Evolutionary conservation across 92 coral and sea anemone genomes (phyloP).

Genomic region (Plumapathes pennacea): DNA sequence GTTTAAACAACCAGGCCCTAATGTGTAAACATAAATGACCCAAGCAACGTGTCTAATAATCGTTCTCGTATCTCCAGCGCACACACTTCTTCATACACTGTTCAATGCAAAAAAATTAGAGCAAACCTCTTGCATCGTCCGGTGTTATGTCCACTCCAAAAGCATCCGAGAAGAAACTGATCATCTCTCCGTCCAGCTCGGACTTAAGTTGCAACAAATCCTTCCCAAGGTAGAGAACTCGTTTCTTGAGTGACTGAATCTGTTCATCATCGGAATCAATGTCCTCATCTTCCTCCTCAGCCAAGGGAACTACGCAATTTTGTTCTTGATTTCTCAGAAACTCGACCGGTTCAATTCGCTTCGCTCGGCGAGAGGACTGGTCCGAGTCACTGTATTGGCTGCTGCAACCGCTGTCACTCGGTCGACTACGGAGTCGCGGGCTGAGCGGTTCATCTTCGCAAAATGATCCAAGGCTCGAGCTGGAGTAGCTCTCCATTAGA

Average conservation of each 20-base stretch:
- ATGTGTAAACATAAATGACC: too few species aligned
- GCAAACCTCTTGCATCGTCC: slow-evolving; percentile 49
- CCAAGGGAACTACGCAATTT: slow-evolving; percentile 64
- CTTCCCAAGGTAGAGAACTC: slow-evolving; percentile 58
- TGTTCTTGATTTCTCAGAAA: slow-evolving; percentile 7
- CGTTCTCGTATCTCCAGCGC: too few species aligned
- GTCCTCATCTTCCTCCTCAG: slow-evolving; percentile 79
- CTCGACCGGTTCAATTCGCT: slow-evolving; percentile 24
- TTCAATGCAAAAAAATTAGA: neutral
- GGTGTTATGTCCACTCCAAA: slow-evolving; percentile 62
- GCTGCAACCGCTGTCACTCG: slow-evolving; percentile 88
- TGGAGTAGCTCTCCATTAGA: slow-evolving; percentile 42
- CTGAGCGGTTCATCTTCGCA: slow-evolving; percentile 80
- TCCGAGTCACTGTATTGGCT: slow-evolving; percentile 72
- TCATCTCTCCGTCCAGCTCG: slow-evolving; percentile 73
- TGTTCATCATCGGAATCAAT: slow-evolving; percentile 40
- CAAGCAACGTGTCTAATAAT: too few species aligned
- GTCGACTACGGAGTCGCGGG: slow-evolving; percentile 55
- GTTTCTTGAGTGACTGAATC: slow-evolving; percentile 60
- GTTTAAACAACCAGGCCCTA: too few species aligned
- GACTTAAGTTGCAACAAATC: slow-evolving; percentile 65
- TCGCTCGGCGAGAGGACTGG: slow-evolving; percentile 46
- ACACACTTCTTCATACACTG: too few species aligned
- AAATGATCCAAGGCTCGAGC: slow-evolving; percentile 78
- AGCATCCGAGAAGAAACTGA: slow-evolving; percentile 75